Conservation (phyloP, 2,888 invertebrate genomes). For the Tipula vernalis region DNA sequence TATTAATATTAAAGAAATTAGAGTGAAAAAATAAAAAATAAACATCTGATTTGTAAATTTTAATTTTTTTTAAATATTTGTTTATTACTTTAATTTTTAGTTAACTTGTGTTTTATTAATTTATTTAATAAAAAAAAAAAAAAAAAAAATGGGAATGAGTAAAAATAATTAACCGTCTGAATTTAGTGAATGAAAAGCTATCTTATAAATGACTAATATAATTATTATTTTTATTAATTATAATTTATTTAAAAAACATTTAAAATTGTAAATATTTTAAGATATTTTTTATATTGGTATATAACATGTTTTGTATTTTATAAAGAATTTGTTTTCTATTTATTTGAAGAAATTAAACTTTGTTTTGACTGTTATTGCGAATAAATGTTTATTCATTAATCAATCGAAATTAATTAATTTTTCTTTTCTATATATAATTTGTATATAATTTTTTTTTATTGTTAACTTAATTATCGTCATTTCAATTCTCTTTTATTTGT, state of each 20-base stretch:
- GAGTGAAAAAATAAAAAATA: not conserved
- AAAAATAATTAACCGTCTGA: not conserved
- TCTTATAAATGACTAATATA: not conserved
- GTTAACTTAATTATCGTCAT: conserved; percentile 4
- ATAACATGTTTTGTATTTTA: not conserved
- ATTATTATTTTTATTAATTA: not conserved
- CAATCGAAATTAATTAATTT: not conserved
- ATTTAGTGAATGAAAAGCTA: not conserved
- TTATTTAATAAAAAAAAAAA: not conserved
- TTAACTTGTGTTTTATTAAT: not conserved
- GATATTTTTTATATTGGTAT: not conserved
- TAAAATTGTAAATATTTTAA: not conserved
- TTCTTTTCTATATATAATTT: not conserved
- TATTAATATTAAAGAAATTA: not conserved
- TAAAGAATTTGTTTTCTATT: not conserved
- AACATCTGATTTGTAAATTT: not conserved
- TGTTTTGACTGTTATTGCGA: not conserved
- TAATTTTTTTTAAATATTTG: not conserved
- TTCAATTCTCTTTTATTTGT: not conserved
- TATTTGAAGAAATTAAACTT: not conserved
- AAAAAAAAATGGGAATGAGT: not conserved
- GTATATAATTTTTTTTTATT: not conserved
- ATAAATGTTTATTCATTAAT: not conserved
- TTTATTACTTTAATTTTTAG: not conserved
- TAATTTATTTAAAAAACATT: not conserved